Evolutionary conservation across 2,797 vertebrate genomes (phyloP).

Genomic region (Sebastes elongatus): DNA sequence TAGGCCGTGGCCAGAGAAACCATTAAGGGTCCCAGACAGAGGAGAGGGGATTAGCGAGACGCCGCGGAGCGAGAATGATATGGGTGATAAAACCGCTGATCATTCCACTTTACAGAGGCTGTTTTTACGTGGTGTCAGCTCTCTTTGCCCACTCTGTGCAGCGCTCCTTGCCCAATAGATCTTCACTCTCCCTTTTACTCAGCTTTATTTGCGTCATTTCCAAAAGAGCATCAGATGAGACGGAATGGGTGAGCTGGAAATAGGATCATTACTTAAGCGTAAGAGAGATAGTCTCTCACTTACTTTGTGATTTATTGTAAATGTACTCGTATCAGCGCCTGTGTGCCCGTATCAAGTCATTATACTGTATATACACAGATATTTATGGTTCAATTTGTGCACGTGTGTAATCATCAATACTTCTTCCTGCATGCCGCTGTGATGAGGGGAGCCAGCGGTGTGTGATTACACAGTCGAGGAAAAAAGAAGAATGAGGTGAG

Average conservation of each 20-base stretch:
- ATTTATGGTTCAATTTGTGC: slow-evolving; percentile 34
- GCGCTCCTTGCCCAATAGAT: slow-evolving; percentile 21
- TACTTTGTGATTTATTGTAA: slow-evolving; percentile 7
- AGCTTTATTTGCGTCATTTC: slow-evolving; percentile 47
- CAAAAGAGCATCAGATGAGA: slow-evolving; percentile 45
- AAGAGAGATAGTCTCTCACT: slow-evolving; percentile 19
- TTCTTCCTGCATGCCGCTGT: not conserved
- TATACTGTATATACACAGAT: not conserved
- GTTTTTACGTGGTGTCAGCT: slow-evolving; percentile 54
- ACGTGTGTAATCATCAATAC: not conserved
- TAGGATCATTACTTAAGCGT: slow-evolving; percentile 41
- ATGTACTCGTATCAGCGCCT: not conserved
- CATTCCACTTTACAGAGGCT: slow-evolving; percentile 52
- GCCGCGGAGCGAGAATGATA: slow-evolving; percentile 56
- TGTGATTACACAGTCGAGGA: slow-evolving; percentile 22
- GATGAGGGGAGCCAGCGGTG: not conserved
- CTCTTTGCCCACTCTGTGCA: slow-evolving; percentile 15
- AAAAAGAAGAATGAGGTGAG: not conserved
- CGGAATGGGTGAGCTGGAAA: slow-evolving; percentile 13
- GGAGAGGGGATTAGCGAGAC: slow-evolving; percentile 54
- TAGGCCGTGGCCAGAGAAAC: slow-evolving; percentile 45
- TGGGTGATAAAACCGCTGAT: slow-evolving; percentile 65
- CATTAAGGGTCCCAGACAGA: slow-evolving; percentile 61
- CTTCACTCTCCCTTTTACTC: slow-evolving; percentile 19
- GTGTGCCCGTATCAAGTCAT: slow-evolving; percentile 4